A percentile compares a stretch with the other conserved stretches of the same genome.
Evolutionary conservation across 2,113 vertebrate genomes (phyloP).

Genomic region (Phalacrocorax carbo): DNA sequence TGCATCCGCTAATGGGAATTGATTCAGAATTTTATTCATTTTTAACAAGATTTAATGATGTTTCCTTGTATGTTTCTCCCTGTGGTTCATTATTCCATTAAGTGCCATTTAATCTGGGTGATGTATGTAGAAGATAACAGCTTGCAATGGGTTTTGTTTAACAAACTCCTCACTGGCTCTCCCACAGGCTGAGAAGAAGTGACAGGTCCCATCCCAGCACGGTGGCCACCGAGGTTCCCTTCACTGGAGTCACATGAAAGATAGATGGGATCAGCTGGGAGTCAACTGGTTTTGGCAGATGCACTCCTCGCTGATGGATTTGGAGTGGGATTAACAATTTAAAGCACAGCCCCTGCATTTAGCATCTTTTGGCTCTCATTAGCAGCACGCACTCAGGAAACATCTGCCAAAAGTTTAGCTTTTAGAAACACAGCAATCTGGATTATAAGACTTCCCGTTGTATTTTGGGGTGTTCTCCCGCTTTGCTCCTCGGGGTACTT

Average conservation of each 20-base stretch:
- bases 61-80: constrained; percentile 71
- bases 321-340: constrained; percentile 44
- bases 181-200: not conserved
- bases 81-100: constrained; percentile 71
- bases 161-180: not conserved
- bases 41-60: constrained; percentile 79
- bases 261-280: constrained; percentile 46
- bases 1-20: constrained; percentile 72
- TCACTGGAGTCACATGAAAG: not conserved
- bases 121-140: constrained; percentile 44
- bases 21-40: constrained; percentile 78
- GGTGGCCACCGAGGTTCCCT: not conserved
- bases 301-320: not conserved
- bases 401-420: not conserved
- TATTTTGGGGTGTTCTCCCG: not conserved
- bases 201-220: not conserved
- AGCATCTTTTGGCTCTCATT: not conserved
- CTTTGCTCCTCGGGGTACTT: not conserved
- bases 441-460: not conserved
- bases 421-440: not conserved
- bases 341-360: not conserved
- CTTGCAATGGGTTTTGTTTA: constrained; percentile 12
- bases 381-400: not conserved
- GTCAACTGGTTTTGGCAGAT: constrained; percentile 19
- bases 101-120: constrained; percentile 57